phyloP scores from a whole-genome alignment of 2,888 invertebrate species.

The Aphidius colemani region DNA sequence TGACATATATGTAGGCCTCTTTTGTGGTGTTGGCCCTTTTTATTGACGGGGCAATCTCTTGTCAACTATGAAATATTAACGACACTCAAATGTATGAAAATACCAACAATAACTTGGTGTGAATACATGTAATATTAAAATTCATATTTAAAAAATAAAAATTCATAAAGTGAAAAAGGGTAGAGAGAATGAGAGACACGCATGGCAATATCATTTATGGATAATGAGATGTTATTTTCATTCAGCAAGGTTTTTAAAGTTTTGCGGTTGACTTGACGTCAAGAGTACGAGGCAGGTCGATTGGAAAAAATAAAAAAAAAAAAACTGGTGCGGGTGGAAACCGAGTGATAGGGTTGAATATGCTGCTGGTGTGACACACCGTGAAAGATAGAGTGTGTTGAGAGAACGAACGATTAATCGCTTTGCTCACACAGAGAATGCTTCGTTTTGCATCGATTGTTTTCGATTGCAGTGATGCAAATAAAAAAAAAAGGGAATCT shows the following conservation, averaged over 20 bases:
- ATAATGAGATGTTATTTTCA: conserved; percentile 25
- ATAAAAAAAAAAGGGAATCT: neutral
- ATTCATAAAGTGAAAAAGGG: no score
- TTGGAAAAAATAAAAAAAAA: conserved; percentile 25
- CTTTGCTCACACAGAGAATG: conserved; percentile 25
- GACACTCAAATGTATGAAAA: conserved; percentile 11
- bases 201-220: conserved; percentile 5
- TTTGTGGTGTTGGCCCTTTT: conserved; percentile 50
- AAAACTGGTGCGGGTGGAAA: neutral
- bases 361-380: conserved; percentile 10
- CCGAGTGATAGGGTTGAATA: conserved; percentile 3
- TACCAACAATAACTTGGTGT: neutral
- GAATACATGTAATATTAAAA: neutral
- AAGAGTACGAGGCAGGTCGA: conserved; percentile 18
- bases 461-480: conserved; percentile 20
- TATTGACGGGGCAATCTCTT: conserved; percentile 38
- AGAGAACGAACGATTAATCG: conserved; percentile 23
- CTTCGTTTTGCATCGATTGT: conserved; percentile 31
- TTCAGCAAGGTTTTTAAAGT: conserved; percentile 23
- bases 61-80: conserved; percentile 41
- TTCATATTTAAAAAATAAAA: neutral
- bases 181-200: neutral
- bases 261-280: conserved; percentile 18
- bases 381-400: conserved; percentile 10
- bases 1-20: conserved; percentile 39